Evolutionary conservation across 1,140 invertebrate species (phyloP).

Genomic region (Aphelenchoides avenae): DNA sequence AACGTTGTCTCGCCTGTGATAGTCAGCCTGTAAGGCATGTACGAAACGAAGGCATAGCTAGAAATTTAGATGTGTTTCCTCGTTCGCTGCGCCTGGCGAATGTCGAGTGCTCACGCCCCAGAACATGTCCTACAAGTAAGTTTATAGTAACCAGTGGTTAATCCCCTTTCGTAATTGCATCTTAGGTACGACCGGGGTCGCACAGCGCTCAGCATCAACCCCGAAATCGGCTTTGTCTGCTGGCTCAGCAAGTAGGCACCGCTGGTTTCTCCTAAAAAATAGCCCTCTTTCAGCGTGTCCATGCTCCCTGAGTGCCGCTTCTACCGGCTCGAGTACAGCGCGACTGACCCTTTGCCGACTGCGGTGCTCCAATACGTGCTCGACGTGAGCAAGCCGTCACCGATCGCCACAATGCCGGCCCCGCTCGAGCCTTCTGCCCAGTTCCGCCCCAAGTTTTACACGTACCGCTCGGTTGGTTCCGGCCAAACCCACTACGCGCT

Average conservation of each 20-base stretch:
- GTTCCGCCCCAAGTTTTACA: slow-evolving; percentile 16
- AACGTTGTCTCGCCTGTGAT: slow-evolving; percentile 29
- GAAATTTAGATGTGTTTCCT: slow-evolving; percentile 62
- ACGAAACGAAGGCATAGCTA: not conserved
- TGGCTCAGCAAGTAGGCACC: slow-evolving; percentile 88
- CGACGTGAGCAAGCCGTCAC: slow-evolving; percentile 14
- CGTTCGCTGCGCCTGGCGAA: slow-evolving; percentile 52
- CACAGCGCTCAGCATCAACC: slow-evolving; percentile 34
- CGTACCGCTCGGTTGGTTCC: slow-evolving; percentile 23
- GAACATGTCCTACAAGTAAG: slow-evolving; percentile 62
- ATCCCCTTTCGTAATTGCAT: slow-evolving; percentile 6
- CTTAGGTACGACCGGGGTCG: slow-evolving; percentile 31
- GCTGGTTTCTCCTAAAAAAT: too few species aligned
- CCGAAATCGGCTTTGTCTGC: slow-evolving; percentile 68
- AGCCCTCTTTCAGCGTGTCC: too few species aligned
- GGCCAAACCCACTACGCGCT: slow-evolving; percentile 71
- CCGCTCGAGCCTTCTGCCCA: slow-evolving; percentile 10
- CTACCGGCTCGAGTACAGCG: slow-evolving; percentile 68
- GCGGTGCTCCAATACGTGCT: slow-evolving; percentile 61
- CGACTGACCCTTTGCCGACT: slow-evolving; percentile 67
- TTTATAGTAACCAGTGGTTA: slow-evolving; percentile 7
- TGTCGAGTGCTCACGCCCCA: slow-evolving; percentile 58
- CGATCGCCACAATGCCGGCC: slow-evolving; percentile 6
- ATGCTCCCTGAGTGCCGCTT: slow-evolving; percentile 74
- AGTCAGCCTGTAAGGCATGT: slow-evolving; percentile 15